phyloP scores from a whole-genome alignment of 2,888 invertebrate genomes.

The Horisme vitalbata region DNA sequence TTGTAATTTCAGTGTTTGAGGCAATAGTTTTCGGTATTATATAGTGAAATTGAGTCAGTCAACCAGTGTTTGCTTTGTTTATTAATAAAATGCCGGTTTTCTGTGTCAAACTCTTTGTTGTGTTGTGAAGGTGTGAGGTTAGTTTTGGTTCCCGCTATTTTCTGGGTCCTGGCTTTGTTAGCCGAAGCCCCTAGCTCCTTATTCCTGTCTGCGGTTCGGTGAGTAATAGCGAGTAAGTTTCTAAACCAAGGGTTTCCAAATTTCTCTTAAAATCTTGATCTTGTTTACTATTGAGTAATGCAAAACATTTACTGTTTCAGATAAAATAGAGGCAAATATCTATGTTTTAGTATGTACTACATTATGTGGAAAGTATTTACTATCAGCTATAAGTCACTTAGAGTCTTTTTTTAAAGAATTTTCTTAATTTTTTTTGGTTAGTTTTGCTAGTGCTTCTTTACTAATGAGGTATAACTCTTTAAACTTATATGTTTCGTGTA shows the following conservation, averaged over 20 bases:
- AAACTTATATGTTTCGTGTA: too few species aligned
- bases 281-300: constrained; percentile 27
- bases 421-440: background rate
- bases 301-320: constrained; percentile 26
- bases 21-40: constrained; percentile 23
- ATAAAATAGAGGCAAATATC: constrained; percentile 23
- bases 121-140: constrained; percentile 65
- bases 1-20: constrained; percentile 43
- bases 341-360: constrained; percentile 14
- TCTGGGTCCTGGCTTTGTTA: constrained; percentile 40
- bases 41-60: constrained; percentile 19
- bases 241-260: constrained; percentile 60
- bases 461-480: too few species aligned
- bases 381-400: background rate
- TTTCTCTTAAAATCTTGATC: constrained; percentile 20
- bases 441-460: too few species aligned
- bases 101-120: constrained; percentile 42
- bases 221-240: constrained; percentile 76
- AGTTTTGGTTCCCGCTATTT: constrained; percentile 77
- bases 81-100: constrained; percentile 24
- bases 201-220: constrained; percentile 68
- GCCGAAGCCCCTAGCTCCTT: constrained; percentile 32
- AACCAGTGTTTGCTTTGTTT: constrained; percentile 18
- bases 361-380: constrained; percentile 18
- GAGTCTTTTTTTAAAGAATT: background rate